A percentile compares a stretch with the other conserved stretches of the same genome.
Evolutionary conservation across 2,888 invertebrate species (phyloP).

Genomic region (Andrena trimmerana): DNA sequence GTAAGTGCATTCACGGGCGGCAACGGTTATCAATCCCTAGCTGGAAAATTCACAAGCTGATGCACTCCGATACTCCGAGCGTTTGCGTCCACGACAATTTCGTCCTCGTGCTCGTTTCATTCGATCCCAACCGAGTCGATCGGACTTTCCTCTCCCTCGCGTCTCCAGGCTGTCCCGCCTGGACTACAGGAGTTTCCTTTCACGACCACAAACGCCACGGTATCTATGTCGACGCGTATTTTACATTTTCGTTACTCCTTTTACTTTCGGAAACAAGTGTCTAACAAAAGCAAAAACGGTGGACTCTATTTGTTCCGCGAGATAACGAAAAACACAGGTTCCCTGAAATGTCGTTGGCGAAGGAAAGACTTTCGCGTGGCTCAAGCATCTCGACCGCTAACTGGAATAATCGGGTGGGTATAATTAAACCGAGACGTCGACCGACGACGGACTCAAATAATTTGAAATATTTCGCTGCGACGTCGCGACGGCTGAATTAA

Average conservation of each 20-base stretch:
- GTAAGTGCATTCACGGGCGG: conserved; percentile 68
- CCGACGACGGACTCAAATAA: neutral
- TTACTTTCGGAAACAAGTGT: neutral
- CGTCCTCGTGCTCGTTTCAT: neutral
- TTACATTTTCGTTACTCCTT: neutral
- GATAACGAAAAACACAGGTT: neutral
- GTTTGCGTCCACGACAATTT: conserved; percentile 11
- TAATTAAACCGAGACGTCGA: neutral
- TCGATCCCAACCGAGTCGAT: neutral
- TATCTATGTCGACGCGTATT: neutral
- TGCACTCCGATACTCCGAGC: neutral
- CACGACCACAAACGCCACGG: conserved; percentile 4
- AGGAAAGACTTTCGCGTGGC: neutral
- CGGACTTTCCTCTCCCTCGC: neutral
- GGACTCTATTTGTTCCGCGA: neutral
- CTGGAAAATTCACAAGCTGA: neutral
- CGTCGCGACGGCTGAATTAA: neutral
- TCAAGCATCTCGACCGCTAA: neutral
- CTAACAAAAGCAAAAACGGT: neutral
- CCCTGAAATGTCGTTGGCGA: neutral
- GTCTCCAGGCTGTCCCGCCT: neutral
- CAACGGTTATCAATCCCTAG: neutral
- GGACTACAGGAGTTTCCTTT: neutral
- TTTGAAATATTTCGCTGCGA: neutral
- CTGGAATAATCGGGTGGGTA: neutral